Percentiles rank a stretch among this genome's conserved stretches.
Evolutionary conservation across 2,888 invertebrate genomes (phyloP).

Genomic region (Timema cristinae): DNA sequence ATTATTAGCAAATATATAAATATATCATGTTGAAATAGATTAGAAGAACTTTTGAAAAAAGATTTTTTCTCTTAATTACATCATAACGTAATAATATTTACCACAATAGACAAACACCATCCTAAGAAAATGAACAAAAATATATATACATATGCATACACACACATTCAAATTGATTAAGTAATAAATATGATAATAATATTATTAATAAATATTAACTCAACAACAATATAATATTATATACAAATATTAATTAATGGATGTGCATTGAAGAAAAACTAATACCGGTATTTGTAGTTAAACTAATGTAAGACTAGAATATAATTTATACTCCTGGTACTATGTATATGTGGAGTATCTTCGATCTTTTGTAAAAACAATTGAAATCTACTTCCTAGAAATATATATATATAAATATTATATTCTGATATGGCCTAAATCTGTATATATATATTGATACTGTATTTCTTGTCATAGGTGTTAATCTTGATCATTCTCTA

Average conservation of each 20-base stretch:
- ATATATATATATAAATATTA: constrained; percentile 23
- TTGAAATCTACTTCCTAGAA: constrained; percentile 3
- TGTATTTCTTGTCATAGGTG: constrained; percentile 21
- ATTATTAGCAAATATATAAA: too few relatives aligned
- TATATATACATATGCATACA: too few relatives aligned
- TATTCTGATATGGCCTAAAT: constrained; percentile 30
- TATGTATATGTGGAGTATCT: neutral
- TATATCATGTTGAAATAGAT: too few relatives aligned
- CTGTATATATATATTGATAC: constrained; percentile 28
- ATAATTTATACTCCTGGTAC: constrained; percentile 9
- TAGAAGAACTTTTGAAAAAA: too few relatives aligned
- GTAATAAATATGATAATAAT: too few relatives aligned
- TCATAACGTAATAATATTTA: too few relatives aligned
- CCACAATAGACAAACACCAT: too few relatives aligned
- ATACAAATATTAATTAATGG: neutral
- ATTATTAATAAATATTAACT: too few relatives aligned
- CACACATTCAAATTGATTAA: too few relatives aligned
- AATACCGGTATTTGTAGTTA: too few relatives aligned
- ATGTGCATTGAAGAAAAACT: constrained; percentile 13
- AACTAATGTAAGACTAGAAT: neutral
- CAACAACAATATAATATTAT: neutral
- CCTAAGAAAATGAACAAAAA: too few relatives aligned
- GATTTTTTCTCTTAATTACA: too few relatives aligned
- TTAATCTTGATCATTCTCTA: constrained; percentile 18
- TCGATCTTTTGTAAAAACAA: constrained; percentile 25